A percentile compares a stretch with the other conserved stretches of the same genome.
Evolutionary conservation across 2,797 vertebrate species (phyloP).

Genomic region (Mallotus villosus): DNA sequence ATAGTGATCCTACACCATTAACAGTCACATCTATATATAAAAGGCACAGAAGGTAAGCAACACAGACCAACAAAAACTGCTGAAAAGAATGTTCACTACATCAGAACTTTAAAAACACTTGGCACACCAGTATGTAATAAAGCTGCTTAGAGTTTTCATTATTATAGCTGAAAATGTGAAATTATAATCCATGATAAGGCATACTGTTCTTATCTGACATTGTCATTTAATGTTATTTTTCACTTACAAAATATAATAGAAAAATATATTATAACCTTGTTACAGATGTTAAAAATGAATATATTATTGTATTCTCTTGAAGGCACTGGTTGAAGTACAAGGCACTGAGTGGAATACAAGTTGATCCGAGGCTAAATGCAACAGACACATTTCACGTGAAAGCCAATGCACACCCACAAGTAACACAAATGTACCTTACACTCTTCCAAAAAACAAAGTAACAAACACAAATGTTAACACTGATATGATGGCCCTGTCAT

Average conservation of each 20-base stretch:
- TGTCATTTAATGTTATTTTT: conserved; percentile 80
- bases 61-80: conserved; percentile 52
- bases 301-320: conserved; percentile 55
- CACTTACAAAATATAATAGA: conserved; percentile 82
- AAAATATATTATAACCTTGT: conserved; percentile 83
- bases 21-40: conserved; percentile 64
- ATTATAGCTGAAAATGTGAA: conserved; percentile 42
- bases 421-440: conserved; percentile 15
- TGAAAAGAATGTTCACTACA: conserved; percentile 51
- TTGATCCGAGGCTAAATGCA: not conserved
- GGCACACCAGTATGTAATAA: conserved; percentile 16
- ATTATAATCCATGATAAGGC: conserved; percentile 71
- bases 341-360: conserved; percentile 39
- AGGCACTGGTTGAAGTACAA: conserved; percentile 55
- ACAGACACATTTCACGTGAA: conserved; percentile 65
- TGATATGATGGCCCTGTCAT: conserved; percentile 7
- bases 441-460: not conserved
- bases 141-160: conserved; percentile 2
- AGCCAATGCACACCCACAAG: conserved; percentile 45
- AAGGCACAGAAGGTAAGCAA: conserved; percentile 78
- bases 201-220: conserved; percentile 73
- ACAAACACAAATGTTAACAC: conserved; percentile 43
- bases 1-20: conserved; percentile 72
- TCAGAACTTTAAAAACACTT: conserved; percentile 53
- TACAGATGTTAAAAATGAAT: conserved; percentile 74